phyloP scores from a whole-genome alignment of 2,888 invertebrate species.

The Diachrysia chrysitis region DNA sequence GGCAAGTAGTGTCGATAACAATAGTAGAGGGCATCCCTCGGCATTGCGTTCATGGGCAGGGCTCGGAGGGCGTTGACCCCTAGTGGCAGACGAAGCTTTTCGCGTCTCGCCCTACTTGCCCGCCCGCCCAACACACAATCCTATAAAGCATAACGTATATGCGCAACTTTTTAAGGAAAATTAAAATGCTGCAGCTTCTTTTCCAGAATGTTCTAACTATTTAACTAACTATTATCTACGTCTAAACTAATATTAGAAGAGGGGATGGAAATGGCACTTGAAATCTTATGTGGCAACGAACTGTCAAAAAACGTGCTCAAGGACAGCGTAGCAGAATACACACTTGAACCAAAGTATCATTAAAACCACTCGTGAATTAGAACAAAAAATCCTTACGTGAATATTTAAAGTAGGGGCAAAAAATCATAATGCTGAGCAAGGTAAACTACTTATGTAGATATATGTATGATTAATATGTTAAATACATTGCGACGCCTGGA shows the following conservation, averaged over 20 bases:
- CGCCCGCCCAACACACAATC: constrained; percentile 77
- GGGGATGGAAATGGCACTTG: neutral
- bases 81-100: constrained; percentile 83
- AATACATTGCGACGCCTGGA: constrained; percentile 3
- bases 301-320: constrained; percentile 69
- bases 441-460: neutral
- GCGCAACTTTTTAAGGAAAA: constrained; percentile 38
- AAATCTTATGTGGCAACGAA: constrained; percentile 13
- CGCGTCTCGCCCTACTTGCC: constrained; percentile 86
- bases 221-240: no score
- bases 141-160: constrained; percentile 40
- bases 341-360: constrained; percentile 51
- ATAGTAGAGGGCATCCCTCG: constrained; percentile 78
- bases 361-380: constrained; percentile 36
- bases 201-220: neutral
- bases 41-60: constrained; percentile 85
- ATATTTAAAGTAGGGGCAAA: constrained; percentile 42
- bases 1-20: constrained; percentile 80
- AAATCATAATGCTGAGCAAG: constrained; percentile 46
- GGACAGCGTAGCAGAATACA: constrained; percentile 48
- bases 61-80: constrained; percentile 84
- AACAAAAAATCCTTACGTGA: constrained; percentile 46
- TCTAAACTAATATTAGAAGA: no score
- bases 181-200: neutral
- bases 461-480: neutral